phyloP scores from a whole-genome alignment of 1,140 invertebrate genomes.

The Muscidifurax raptorellus region DNA sequence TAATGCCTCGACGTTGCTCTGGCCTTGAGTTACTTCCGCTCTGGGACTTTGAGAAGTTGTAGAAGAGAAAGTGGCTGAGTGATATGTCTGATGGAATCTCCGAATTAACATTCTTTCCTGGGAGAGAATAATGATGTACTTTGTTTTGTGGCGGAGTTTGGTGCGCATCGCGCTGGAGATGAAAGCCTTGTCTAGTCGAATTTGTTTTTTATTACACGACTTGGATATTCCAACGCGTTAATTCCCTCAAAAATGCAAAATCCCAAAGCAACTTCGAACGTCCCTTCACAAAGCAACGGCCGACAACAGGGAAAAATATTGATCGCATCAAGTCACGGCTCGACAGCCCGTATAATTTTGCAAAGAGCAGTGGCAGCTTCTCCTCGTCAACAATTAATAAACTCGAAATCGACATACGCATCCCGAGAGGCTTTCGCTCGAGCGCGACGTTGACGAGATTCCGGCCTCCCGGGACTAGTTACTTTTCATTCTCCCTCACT shows the following conservation, averaged over 20 bases:
- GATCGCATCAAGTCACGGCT: no score
- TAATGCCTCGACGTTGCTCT: neutral
- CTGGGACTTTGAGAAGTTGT: neutral
- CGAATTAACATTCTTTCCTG: neutral
- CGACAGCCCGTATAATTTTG: neutral
- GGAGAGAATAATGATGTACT: neutral
- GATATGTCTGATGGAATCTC: conserved; percentile 1
- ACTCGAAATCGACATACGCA: neutral
- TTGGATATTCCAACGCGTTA: no score
- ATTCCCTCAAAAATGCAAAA: no score
- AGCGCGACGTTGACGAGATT: neutral
- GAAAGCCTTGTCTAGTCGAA: no score
- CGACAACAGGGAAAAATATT: neutral
- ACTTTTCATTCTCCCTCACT: neutral
- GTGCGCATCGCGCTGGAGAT: neutral
- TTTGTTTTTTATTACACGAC: no score
- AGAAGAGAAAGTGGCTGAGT: neutral
- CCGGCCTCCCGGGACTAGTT: conserved; percentile 5
- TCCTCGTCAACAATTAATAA: conserved; percentile 26
- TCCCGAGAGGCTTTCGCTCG: neutral
- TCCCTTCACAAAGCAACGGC: neutral
- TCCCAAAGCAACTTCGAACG: no score
- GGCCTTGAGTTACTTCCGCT: conserved; percentile 2
- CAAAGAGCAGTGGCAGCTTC: neutral
- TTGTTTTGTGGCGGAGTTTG: neutral